phyloP scores from a whole-genome alignment of 2,888 invertebrate species.

The Petrolisthes manimaculis region DNA sequence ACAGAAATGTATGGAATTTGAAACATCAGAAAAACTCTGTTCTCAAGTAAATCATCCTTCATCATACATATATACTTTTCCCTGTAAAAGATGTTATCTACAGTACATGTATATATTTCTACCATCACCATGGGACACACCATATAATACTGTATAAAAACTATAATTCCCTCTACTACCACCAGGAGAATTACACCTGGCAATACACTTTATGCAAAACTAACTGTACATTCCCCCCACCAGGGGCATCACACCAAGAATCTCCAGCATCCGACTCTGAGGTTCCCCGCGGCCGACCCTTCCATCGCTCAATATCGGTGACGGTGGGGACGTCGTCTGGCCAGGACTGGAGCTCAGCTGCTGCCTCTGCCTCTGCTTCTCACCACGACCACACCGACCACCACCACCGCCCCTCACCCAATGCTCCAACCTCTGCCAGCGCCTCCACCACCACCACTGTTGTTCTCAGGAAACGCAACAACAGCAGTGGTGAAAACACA shows the following conservation, averaged over 20 bases:
- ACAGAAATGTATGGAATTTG: no score
- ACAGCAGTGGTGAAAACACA: conserved; percentile 78
- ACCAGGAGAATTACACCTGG: no score
- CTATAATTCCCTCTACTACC: no score
- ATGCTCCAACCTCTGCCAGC: neutral
- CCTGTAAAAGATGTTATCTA: no score
- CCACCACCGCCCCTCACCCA: conserved; percentile 26
- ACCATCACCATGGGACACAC: no score
- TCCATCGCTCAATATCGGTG: conserved; percentile 90
- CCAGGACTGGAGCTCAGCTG: conserved; percentile 65
- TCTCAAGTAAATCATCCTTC: no score
- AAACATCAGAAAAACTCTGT: no score
- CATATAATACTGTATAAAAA: no score
- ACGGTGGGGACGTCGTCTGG: conserved; percentile 71
- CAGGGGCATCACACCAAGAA: conserved; percentile 61
- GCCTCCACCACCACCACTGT: conserved; percentile 67
- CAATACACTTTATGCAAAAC: no score
- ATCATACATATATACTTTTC: no score
- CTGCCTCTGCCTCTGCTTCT: conserved; percentile 59
- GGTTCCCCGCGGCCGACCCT: conserved; percentile 73
- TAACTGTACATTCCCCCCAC: neutral
- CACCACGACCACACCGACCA: conserved; percentile 46
- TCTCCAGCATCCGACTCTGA: conserved; percentile 65
- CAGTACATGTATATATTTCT: no score
- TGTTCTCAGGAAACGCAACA: conserved; percentile 78